Percentiles rank a stretch among this genome's conserved stretches.
These are phyloP conservation scores for Phalanger gymnotis DNA, from an alignment of 2,797 vertebrate genomes.

Conservation along the genomic window DNA sequence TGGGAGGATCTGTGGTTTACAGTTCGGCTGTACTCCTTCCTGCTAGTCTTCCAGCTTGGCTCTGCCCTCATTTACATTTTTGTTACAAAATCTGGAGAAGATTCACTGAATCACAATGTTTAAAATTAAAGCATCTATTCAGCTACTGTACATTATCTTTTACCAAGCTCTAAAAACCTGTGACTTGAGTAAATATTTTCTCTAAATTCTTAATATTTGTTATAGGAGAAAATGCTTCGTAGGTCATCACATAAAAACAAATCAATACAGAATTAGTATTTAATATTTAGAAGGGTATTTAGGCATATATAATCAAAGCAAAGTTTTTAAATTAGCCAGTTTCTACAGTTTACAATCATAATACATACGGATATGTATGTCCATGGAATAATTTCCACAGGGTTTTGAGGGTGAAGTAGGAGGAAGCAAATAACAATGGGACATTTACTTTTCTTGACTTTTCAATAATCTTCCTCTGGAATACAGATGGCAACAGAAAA, in stretches of 20 bases:
- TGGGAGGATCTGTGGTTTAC: background rate
- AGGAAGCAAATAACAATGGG: background rate
- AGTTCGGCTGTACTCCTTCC: background rate
- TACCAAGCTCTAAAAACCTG: background rate
- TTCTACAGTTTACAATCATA: background rate
- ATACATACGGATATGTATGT: accelerated
- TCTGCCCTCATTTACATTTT: background rate
- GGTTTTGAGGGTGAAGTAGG: background rate
- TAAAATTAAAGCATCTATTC: background rate
- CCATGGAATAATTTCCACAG: background rate
- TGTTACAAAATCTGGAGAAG: background rate
- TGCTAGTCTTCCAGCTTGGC: too few species aligned
- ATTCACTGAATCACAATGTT: background rate
- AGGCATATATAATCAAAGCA: background rate
- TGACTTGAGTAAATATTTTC: slow-evolving; percentile 41
- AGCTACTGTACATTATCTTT: slow-evolving; percentile 28
- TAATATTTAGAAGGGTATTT: background rate
- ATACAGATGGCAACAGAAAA: background rate
- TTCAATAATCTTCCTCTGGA: background rate
- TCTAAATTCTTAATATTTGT: slow-evolving; percentile 33
- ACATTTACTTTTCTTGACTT: background rate
- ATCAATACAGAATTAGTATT: background rate
- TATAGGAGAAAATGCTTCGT: slow-evolving; percentile 17
- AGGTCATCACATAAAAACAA: slow-evolving; percentile 3
- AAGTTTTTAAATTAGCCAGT: background rate